phyloP scores from a whole-genome alignment of 2,797 vertebrate genomes.

The Tachyglossus aculeatus region DNA sequence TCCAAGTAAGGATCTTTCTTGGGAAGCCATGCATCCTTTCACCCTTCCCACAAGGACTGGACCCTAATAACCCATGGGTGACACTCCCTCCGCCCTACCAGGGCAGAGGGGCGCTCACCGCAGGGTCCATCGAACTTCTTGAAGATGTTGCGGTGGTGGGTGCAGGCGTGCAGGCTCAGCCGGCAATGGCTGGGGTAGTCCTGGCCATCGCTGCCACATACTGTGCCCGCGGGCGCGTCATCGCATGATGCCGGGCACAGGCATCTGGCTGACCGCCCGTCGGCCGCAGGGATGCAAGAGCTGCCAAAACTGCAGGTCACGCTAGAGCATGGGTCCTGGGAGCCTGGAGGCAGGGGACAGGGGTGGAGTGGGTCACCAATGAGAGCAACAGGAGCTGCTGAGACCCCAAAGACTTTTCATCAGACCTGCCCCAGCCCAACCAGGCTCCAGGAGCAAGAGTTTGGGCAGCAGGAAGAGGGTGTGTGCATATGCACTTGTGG shows the following conservation, averaged over 20 bases:
- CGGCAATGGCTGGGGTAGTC: conserved; percentile 90
- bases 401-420: neutral
- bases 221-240: conserved; percentile 65
- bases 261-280: conserved; percentile 86
- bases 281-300: conserved; percentile 86
- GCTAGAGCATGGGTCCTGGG: conserved; percentile 88
- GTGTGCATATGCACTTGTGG: too few species aligned
- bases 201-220: conserved; percentile 90
- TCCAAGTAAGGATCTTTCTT: too few species aligned
- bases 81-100: rapidly evolving
- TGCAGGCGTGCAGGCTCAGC: conserved; percentile 88
- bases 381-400: neutral
- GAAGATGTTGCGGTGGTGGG: conserved; percentile 86
- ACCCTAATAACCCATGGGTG: neutral
- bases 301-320: conserved; percentile 94
- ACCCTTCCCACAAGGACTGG: neutral
- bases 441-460: too few species aligned
- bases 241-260: conserved; percentile 87
- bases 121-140: conserved; percentile 87
- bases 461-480: too few species aligned
- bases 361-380: neutral
- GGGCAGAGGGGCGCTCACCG: conserved; percentile 76
- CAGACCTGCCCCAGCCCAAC: neutral
- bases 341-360: conserved; percentile 72
- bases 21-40: neutral